Evolutionary conservation across 2,113 vertebrate genomes (phyloP), one percentile per base, ranked within the genome.

Genomic region (Cygnus buccinator): DNA sequence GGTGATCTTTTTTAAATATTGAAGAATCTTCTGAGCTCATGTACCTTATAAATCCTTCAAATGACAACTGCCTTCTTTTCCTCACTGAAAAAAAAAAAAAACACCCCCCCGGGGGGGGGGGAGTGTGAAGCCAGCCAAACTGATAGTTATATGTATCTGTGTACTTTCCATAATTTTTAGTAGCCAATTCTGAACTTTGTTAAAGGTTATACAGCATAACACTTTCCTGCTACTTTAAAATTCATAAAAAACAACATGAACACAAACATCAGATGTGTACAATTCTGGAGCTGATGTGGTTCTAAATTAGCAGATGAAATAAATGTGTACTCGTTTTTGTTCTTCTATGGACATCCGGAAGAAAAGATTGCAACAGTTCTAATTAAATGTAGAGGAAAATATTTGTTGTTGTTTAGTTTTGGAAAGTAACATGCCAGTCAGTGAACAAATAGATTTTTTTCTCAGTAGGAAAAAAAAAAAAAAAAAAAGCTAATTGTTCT

Each of bases 21-120:
- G 95, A 97, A 89, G 97, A 98, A 37, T 99, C 98, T 8, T 97
- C 94, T 54, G 99, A 99, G 93, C 66, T 97, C 98, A 99, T 96
- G 94, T 98, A 99, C 89, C 98, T 98, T 93, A 95, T 17, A 95
- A 99, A 99, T 58, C 99, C 98, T 96, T 98, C 98, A 68, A 98
- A 98, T 5, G 98, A 98, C 98, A 99, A 94, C 90, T 96, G 93
- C 10, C 54, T 97, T 89, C 44, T 97, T 35, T 54, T 94, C 89
- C 81, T 98, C 83, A 98, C 99, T 99, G 96, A 20, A 85, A 66
- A 71, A 95, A 87, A 10, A 93, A 46, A 43, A 81, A n/a, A 71
- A 44, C n/a, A n/a, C n/a, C n/a, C n/a, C n/a, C n/a, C n/a, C n/a
- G n/a, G n/a, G 18, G 43, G 18, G 17, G 43, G 46, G 37, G 37